Evolutionary conservation across 2,113 vertebrate species (phyloP).

Genomic region (Pontoporia blainvillei): DNA sequence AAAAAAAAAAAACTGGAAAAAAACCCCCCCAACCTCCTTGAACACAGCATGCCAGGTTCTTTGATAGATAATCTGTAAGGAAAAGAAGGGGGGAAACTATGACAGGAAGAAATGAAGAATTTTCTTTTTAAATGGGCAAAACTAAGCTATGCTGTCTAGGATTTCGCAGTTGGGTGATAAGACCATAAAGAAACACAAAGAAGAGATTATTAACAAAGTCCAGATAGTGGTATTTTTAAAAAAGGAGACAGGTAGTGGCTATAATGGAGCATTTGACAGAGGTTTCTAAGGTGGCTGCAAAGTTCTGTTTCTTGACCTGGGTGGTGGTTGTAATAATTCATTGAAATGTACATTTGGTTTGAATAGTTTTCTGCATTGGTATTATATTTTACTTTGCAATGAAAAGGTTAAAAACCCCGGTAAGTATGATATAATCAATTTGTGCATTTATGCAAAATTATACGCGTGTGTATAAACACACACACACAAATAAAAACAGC

Average conservation of each 20-base stretch:
- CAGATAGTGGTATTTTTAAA: not conserved
- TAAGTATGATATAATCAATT: not conserved
- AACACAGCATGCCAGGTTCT: not conserved
- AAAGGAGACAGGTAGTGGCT: not conserved
- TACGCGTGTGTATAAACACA: not conserved
- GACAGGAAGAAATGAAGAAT: not conserved
- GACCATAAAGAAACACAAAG: not conserved
- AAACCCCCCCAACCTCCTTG: not conserved
- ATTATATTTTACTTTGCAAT: not conserved
- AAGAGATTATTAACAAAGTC: not conserved
- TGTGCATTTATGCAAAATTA: not conserved
- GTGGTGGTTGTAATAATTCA: not conserved
- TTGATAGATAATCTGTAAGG: not conserved
- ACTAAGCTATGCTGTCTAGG: not conserved
- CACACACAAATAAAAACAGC: not conserved
- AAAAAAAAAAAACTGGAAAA: not conserved
- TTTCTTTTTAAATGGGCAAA: not conserved
- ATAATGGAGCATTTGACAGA: not conserved
- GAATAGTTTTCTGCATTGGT: not conserved
- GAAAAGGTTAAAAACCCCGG: not conserved
- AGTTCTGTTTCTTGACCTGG: not conserved
- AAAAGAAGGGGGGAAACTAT: not conserved
- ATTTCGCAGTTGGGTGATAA: not conserved
- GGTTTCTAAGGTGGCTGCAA: not conserved
- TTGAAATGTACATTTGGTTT: not conserved